A percentile compares a stretch with the other conserved stretches of the same genome.
phyloP scores from a whole-genome alignment of 2,113 vertebrate genomes.

The Recurvirostra avosetta region DNA sequence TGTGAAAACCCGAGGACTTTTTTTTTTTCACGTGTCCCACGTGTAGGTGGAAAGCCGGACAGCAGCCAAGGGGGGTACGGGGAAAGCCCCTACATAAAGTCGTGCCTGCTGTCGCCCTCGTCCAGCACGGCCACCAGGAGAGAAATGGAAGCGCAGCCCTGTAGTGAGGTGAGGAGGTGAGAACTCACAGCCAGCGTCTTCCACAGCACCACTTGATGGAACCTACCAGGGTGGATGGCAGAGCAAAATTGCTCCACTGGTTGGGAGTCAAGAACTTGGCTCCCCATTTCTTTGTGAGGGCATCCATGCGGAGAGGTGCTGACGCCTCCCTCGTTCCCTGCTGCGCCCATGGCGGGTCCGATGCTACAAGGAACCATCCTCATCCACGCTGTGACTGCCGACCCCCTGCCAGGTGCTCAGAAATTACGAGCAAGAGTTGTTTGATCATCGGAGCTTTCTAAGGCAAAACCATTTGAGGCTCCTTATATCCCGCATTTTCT shows the following conservation, averaged over 20 bases:
- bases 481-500: not conserved
- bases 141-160: fast-evolving
- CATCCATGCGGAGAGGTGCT: not conserved
- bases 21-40: fast-evolving
- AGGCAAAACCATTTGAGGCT: not conserved
- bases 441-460: not conserved
- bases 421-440: not conserved
- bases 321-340: not conserved
- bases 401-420: not conserved
- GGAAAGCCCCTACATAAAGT: not conserved
- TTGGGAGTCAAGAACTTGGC: not conserved
- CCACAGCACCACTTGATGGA: not conserved
- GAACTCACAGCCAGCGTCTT: not conserved
- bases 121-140: not conserved
- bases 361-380: not conserved
- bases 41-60: not conserved
- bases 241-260: not conserved
- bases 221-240: not conserved
- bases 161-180: not conserved
- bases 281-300: not conserved
- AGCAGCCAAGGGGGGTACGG: not conserved
- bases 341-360: not conserved
- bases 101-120: not conserved
- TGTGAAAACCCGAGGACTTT: not conserved
- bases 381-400: not conserved